Evolutionary conservation across 1,140 invertebrate species (phyloP), one percentile per base, ranked within the genome.

Genomic region (Hylyphantes graminicola): DNA sequence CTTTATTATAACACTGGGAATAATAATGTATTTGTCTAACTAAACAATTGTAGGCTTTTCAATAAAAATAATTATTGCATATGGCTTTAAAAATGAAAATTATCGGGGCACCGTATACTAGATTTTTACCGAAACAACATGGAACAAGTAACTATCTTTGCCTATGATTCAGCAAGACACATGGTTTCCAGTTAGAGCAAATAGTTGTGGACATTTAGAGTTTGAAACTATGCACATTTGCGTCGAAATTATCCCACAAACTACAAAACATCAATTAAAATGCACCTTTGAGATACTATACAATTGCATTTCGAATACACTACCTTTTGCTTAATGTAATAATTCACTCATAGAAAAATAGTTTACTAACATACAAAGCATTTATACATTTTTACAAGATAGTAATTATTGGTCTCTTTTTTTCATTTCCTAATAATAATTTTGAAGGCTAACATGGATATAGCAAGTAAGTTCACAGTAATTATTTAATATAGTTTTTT

Each of bases 241-340:
- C 35, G 35, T 35, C 35, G 5, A 35, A 35, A 35, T 35, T 35
- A 35, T 35, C 35, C 72, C 72, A 74, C 53, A 35, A 5, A 35
- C 55, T 57, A 74, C 53, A 74, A 57, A 19, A 74, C 67, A 70
- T n/a, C 57, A 55, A 35, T 35, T 54, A 74, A 19, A 57, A 57
- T 74, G 72, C 54, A 74, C 54, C 54, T 35, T 19, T 12, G 15
- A 1, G 13, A 74, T 57, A 50, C 72, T 74, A 74, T n/a, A 74
- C 72, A 74, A 35, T 35, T 35, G 57, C 57, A 57, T 57, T n/a
- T 12, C 21, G 13, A 57, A 74, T 59, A 15, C 57, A 74, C 72
- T 57, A 11, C 15, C 10, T n/a, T 74, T 13, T 57, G 53, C 53
- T 19, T 53, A 73, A 19, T 70, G 9, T 7, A 68, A 68, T 13